Conservation (phyloP, 2,888 invertebrate genomes). For the Eurois occulta region DNA sequence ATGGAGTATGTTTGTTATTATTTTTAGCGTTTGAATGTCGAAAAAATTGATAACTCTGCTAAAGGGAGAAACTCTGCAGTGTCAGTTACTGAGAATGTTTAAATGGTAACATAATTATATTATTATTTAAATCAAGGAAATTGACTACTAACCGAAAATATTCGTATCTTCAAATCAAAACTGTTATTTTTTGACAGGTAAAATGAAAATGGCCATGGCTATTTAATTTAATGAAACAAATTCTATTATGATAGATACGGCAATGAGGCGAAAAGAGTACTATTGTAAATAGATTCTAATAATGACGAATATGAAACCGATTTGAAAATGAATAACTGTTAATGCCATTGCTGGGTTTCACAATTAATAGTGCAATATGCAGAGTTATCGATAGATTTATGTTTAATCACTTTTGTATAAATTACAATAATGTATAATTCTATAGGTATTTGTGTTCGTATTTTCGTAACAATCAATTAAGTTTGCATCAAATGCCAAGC, state of each 20-base stretch:
- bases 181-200: background rate
- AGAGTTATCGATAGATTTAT: conserved; percentile 4
- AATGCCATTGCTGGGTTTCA: conserved; percentile 2
- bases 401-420: conserved; percentile 32
- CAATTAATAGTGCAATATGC: background rate
- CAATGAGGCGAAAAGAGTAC: too few relatives aligned
- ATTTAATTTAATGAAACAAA: background rate
- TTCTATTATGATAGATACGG: background rate
- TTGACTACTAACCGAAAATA: background rate
- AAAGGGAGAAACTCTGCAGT: background rate
- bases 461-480: conserved; percentile 39
- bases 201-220: background rate
- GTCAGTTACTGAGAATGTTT: background rate
- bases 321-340: background rate
- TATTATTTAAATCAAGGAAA: background rate
- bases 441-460: conserved; percentile 39
- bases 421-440: conserved; percentile 30
- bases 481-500: conserved; percentile 56
- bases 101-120: too few relatives aligned
- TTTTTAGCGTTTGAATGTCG: conserved; percentile 28
- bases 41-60: conserved; percentile 32
- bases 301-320: background rate
- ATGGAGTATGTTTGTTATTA: conserved; percentile 51
- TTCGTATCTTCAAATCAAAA: background rate
- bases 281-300: too few relatives aligned